Base-by-base conservation (phyloP, 2,113 vertebrate genomes). In the Burhinus bistriatus region DNA sequence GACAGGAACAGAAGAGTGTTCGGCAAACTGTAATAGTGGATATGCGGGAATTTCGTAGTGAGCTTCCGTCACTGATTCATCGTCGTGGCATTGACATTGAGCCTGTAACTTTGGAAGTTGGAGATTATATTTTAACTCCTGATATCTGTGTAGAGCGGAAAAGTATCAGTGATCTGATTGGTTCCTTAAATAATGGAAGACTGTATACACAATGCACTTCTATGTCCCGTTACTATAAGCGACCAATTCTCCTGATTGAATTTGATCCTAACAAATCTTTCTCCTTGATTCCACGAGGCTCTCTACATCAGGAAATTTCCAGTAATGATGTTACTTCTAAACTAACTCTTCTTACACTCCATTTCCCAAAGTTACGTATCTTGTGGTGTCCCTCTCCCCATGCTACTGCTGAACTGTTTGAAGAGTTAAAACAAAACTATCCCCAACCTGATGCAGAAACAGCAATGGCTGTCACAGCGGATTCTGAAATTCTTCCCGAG, bases 311-410 rank as follows among this genome's bases (percentile, higher is more conserved):
- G 11, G 99, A 99, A 94, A 99, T 99, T 90, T 99, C 99, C 8
- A 97, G 99, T 69, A 98, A 88, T 2, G 99, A 99, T 52, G 15
- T 99, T 25, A 99, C 98, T 32, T 99, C 99, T 62, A 99, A 99
- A 30, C 98, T 99, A 40, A 98, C 99, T 2, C 98, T 99, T 6
- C 99, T 99, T 15, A 99, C 99, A 0, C 98, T 99, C 25, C 99
- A 99, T 94, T 99, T 99, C 97, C 99, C 99, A 0, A 98, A 99
- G 6, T 97, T 99, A 13, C 98, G 99, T 7, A 96, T 99, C 15
- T 98, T 99, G 62, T 99, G 99, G 99, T 99, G 99, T 93, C 98
- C 99, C 3, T 99, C 99, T 8, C 99, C 99, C 0, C 98, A 99
- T 1, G 98, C 97, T 66, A 99, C 99, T 0, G 99, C 99, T 0